Base-by-base conservation (phyloP, 2,888 invertebrate species). In the Spilarctia lutea region DNA sequence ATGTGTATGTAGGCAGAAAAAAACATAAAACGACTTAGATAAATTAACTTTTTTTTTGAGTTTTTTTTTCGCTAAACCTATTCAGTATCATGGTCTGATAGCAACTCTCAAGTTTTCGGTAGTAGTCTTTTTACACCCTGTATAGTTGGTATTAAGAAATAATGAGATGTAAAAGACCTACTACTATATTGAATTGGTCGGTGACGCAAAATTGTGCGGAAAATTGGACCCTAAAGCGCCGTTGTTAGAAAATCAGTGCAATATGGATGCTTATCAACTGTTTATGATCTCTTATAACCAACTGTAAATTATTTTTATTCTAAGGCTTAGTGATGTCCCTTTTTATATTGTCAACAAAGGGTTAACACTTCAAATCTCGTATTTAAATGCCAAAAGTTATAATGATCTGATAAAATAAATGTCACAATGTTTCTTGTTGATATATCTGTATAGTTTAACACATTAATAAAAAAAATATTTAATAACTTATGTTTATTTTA, bases 271-370 rank as follows among this genome's bases (percentile, higher is more conserved):
- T 80, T 74, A 79, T 69, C 75, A 70, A 82, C 76, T 76, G 83
- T 77, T 81, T 83, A 85, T 89, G 88, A 89, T 89, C 89, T 89
- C 89, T 83, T 80, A 63, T 30, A 83, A 78, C 69, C 76, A 72
- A 77, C 75, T 83, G 72, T 85, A 82, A 80, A 83, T 83, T 81
- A 84, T 83, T 79, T 81, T 79, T 76, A 81, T 79, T 74, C 76
- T 84, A 83, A 80, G 83, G 75, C 72, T 78, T 80, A 71, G 79
- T 78, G 70, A 80, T 82, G 79, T 83, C 74, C 77, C 72, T 76
- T 63, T 71, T 10, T 82, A 73, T 77, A 79, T 80, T 83, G 79
- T 81, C 77, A 70, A 76, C 67, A 67, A 39, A 56, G 68, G 72
- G 75, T 73, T 69, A 75, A 42, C 75, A 72, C 75, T 35, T 71